phyloP scores from a whole-genome alignment of 1,140 invertebrate genomes.

The Drosophila melanogaster region DNA sequence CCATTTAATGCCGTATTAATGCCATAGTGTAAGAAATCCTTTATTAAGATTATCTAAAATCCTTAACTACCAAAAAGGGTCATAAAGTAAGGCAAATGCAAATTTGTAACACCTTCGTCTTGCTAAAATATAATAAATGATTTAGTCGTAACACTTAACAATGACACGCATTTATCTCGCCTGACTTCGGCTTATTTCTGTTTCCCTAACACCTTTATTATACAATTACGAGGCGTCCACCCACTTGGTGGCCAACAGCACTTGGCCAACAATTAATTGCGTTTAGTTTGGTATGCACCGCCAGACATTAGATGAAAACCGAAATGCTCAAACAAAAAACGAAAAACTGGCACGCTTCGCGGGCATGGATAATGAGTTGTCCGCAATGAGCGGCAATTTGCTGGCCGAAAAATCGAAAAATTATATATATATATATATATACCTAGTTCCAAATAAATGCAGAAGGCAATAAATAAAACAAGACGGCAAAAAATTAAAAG shows the following conservation, averaged over 20 bases:
- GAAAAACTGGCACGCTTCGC: conserved; percentile 33
- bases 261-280: conserved; percentile 63
- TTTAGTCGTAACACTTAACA: not conserved
- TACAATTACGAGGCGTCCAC: conserved; percentile 12
- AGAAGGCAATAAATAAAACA: no score
- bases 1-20: not conserved
- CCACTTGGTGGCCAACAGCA: conserved; percentile 17
- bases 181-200: not conserved
- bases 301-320: conserved; percentile 35
- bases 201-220: conserved; percentile 3
- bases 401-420: conserved; percentile 12
- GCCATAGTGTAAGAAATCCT: not conserved
- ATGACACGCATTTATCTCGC: not conserved
- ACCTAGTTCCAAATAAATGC: not conserved
- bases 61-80: no score
- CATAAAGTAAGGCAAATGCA: no score
- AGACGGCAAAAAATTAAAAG: conserved; percentile 40
- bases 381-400: conserved; percentile 48
- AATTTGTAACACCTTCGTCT: no score
- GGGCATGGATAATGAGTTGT: conserved; percentile 32
- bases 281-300: conserved; percentile 65
- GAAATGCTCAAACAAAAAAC: conserved; percentile 28
- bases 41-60: no score
- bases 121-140: not conserved
- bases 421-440: conserved; percentile 4